Evolutionary conservation across 2,113 vertebrate species (phyloP), one percentile per base, ranked within the genome.

Genomic region (Balaeniceps rex): DNA sequence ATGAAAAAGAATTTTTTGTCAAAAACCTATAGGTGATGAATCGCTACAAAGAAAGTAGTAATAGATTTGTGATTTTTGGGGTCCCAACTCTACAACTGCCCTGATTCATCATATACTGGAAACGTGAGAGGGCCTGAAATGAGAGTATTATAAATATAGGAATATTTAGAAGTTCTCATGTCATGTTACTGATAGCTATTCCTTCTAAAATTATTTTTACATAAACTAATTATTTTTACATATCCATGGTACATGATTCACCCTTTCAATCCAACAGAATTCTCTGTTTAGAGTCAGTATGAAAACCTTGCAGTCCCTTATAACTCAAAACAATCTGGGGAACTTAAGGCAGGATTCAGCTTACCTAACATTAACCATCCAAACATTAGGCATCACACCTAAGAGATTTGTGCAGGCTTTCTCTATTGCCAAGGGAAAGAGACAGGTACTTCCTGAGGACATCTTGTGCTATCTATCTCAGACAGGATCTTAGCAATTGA

Each of bases 401-500:
- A 34, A 44, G 12, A 63, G 28, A 66, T 49, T 70, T 61, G 33
- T 74, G 26, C 34, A 57, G 24, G 3, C 4, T 86, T 90, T 85
- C 47, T 90, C 34, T 64, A 4, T 49, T 77, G 58, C 33, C 12
- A 66, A 64, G 18, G n/a, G 63, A 87, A 86, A 91, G 38, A 68
- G 8, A 47, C 14, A 58, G 18, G 31, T 54, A 40, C 2, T 1
- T 88, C 40, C 46, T 52, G 49, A 92, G 64, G 52, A 93, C 44
- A 46, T 46, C 31, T 72, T 74, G 29, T 70, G 40, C 40, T 69
- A 8, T 18, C 47, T 94, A 34, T 86, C 80, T 93, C 79, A 90
- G 86, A 70, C 71, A 93, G 68, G 86, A 95, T 87, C 83, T 94
- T 74, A 92, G 72, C 23, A 58, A 40, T 29, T 88, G 94, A 95